Evolutionary conservation across 2,113 vertebrate genomes (phyloP).

Genomic region (Drymodes brunneopygia): DNA sequence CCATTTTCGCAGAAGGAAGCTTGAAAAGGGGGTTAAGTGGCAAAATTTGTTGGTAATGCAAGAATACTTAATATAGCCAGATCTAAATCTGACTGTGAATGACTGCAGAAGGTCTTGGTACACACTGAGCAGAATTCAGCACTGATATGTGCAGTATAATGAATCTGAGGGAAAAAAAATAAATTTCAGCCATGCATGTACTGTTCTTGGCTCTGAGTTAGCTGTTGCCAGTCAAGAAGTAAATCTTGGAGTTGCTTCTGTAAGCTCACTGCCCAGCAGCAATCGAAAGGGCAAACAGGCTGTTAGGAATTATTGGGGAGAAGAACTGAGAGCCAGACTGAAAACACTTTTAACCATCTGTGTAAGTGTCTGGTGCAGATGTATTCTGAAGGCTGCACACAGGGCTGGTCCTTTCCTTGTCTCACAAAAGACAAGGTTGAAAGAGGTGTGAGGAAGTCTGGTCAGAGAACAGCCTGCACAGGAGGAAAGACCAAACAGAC

Average conservation of each 20-base stretch:
- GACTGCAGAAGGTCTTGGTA: not conserved
- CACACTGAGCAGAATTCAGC: not conserved
- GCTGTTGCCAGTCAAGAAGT: not conserved
- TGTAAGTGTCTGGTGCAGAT: not conserved
- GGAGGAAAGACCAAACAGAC: not conserved
- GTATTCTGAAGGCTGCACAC: not conserved
- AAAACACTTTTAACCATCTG: not conserved
- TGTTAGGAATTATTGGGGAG: not conserved
- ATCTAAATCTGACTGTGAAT: not conserved
- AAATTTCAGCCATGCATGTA: not conserved
- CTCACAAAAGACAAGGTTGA: not conserved
- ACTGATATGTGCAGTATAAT: not conserved
- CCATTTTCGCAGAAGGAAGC: not conserved
- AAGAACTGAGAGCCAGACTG: not conserved
- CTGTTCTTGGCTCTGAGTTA: not conserved
- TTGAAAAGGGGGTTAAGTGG: not conserved
- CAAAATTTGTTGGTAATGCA: not conserved
- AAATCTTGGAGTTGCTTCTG: not conserved
- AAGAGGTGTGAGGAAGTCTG: not conserved
- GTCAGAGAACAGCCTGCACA: not conserved
- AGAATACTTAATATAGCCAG: not conserved
- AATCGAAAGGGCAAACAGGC: not conserved
- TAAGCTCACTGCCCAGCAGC: not conserved
- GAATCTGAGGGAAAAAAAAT: not conserved
- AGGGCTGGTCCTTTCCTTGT: not conserved